phyloP scores from a whole-genome alignment of 2,113 vertebrate genomes.

The Orthonyx spaldingii region DNA sequence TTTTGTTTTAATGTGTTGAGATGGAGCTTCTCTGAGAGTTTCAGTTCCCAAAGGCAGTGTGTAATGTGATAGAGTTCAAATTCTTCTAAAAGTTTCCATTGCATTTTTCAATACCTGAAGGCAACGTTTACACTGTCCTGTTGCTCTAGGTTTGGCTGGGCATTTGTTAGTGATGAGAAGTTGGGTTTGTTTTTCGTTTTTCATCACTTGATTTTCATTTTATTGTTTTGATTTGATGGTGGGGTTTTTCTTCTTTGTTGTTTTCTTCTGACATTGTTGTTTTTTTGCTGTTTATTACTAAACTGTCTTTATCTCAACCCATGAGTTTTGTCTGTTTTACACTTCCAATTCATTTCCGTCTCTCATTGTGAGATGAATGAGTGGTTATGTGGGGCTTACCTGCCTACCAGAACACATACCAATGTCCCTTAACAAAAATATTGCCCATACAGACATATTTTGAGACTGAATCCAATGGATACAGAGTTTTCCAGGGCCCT shows the following conservation, averaged over 20 bases:
- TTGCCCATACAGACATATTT: not conserved
- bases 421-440: not conserved
- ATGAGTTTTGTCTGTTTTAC: not conserved
- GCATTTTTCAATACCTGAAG: not conserved
- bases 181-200: not conserved
- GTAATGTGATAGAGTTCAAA: not conserved
- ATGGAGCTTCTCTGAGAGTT: not conserved
- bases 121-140: not conserved
- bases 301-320: not conserved
- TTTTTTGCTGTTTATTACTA: not conserved
- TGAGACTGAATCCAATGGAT: not conserved
- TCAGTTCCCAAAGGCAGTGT: not conserved
- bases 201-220: not conserved
- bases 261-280: not conserved
- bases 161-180: not conserved
- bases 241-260: accelerated
- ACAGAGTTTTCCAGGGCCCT: not conserved
- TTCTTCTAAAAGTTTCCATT: not conserved
- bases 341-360: not conserved
- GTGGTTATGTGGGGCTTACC: not conserved
- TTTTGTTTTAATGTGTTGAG: not conserved
- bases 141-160: not conserved
- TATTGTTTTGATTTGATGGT: not conserved
- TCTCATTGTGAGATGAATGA: accelerated
- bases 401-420: not conserved